Conservation (phyloP, 2,797 vertebrate genomes). For the Percopsis omiscomaycus region DNA sequence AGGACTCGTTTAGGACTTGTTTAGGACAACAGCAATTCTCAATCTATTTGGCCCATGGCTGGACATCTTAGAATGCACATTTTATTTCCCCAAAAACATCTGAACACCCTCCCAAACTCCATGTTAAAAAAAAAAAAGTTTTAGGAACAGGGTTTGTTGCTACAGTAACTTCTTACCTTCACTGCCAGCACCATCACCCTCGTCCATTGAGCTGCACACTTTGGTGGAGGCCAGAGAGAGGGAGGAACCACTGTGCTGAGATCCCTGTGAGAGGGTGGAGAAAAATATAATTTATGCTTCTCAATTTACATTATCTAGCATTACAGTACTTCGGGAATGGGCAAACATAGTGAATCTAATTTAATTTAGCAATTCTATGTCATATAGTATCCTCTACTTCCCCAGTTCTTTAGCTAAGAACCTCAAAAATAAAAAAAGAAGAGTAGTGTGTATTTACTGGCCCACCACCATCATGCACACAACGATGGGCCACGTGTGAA, state of each 20-base stretch:
- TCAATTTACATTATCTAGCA: background rate
- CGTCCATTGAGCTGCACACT: conserved; percentile 98
- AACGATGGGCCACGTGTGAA: too few relatives aligned
- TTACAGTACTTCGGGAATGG: too few relatives aligned
- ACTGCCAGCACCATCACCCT: conserved; percentile 84
- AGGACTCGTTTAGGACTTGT: background rate
- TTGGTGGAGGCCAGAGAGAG: conserved; percentile 96
- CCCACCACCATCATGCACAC: too few relatives aligned
- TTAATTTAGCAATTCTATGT: too few relatives aligned
- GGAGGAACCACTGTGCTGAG: conserved; percentile 94
- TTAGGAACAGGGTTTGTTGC: background rate
- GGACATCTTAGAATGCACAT: too few relatives aligned
- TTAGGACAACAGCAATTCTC: background rate
- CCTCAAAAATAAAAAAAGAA: too few relatives aligned
- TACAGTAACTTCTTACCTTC: conserved; percentile 80
- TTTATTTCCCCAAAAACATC: too few relatives aligned
- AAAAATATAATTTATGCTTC: background rate
- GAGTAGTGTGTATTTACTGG: too few relatives aligned
- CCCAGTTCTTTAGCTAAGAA: background rate
- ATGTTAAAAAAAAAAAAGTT: too few relatives aligned
- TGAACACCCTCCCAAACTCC: too few relatives aligned
- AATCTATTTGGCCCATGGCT: too few relatives aligned
- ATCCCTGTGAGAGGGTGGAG: conserved; percentile 78
- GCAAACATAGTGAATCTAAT: too few relatives aligned
- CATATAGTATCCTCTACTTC: background rate